Conservation (phyloP, 2,888 invertebrate genomes). For the Cataglyphis livida region DNA sequence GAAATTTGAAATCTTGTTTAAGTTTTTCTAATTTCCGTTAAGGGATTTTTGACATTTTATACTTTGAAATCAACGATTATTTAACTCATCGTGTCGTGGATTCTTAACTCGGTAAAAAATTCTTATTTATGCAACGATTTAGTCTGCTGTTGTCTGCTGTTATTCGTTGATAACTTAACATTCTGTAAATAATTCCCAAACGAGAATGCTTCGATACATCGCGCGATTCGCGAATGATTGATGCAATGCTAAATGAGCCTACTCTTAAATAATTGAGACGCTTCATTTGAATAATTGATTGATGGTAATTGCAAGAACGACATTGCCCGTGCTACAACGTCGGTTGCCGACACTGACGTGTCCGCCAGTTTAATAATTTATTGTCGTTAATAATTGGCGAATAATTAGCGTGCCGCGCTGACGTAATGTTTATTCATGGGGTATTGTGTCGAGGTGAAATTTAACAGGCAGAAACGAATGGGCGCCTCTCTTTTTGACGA, state of each 20-base stretch:
- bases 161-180: neutral
- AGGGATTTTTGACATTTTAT: neutral
- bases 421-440: conserved; percentile 65
- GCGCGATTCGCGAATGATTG: conserved; percentile 34
- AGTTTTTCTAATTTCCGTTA: neutral
- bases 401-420: conserved; percentile 61
- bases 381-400: conserved; percentile 66
- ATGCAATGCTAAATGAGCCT: conserved; percentile 46
- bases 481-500: conserved; percentile 52
- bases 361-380: conserved; percentile 63
- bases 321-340: conserved; percentile 14
- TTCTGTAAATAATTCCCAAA: conserved; percentile 19
- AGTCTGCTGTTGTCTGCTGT: neutral
- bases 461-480: conserved; percentile 55
- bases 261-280: conserved; percentile 63
- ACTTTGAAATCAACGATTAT: neutral
- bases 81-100: neutral
- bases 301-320: conserved; percentile 62
- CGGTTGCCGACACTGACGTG: conserved; percentile 1
- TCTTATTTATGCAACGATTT: neutral
- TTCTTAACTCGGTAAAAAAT: neutral
- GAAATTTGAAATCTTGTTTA: neutral
- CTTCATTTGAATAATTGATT: conserved; percentile 61
- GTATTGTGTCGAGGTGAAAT: conserved; percentile 52
- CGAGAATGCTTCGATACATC: conserved; percentile 6